Conservation (phyloP, 1,140 invertebrate genomes). For the Gryllus bimaculatus region DNA sequence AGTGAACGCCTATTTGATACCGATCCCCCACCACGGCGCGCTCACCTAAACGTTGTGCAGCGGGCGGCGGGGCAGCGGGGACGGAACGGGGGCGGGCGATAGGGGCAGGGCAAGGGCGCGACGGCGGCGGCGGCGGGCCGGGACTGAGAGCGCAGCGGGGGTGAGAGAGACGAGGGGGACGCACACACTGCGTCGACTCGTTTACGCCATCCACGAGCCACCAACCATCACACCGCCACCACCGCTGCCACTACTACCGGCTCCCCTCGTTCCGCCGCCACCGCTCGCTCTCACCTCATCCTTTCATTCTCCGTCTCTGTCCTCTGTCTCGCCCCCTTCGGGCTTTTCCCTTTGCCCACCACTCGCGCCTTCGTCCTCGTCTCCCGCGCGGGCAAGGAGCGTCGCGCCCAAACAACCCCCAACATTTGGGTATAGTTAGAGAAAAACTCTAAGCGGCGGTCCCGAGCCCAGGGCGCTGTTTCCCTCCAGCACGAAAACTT, state of each 20-base stretch:
- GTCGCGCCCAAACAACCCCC: not conserved
- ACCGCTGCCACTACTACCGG: no score
- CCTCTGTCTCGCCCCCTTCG: not conserved
- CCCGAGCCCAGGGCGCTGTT: not conserved
- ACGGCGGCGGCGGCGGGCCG: no score
- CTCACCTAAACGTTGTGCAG: not conserved
- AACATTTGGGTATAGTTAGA: not conserved
- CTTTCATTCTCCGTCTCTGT: not conserved
- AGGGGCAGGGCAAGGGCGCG: not conserved
- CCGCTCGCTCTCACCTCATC: no score
- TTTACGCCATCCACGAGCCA: no score
- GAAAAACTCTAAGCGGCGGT: not conserved
- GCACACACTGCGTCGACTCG: not conserved
- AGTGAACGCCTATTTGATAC: conserved; percentile 3
- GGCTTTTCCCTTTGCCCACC: not conserved
- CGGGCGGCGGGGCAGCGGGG: no score
- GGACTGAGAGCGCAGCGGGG: not conserved
- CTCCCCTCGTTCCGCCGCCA: no score
- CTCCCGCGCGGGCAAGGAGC: not conserved
- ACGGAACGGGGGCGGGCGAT: no score
- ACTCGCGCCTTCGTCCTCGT: not conserved
- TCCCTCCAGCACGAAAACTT: not conserved
- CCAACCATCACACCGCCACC: no score
- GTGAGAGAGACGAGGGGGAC: not conserved
- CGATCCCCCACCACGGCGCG: not conserved